These are phyloP conservation scores for Proales similis DNA, from an alignment of 1,140 invertebrate species.

Conservation along the genomic window DNA sequence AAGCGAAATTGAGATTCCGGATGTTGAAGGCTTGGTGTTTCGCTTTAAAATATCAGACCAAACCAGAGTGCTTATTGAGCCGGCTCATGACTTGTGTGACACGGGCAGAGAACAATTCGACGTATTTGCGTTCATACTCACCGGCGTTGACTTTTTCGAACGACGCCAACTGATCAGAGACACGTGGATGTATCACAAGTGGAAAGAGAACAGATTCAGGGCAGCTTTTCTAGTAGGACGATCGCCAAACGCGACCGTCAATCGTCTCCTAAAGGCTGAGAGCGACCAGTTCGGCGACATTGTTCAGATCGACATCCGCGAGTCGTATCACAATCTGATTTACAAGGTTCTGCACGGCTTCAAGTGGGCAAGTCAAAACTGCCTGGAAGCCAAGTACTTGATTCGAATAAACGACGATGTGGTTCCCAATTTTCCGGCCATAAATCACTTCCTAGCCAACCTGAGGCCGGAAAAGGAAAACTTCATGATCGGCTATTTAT, in stretches of 20 bases:
- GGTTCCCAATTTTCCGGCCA: not conserved
- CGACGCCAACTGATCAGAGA: not conserved
- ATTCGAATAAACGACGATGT: conserved; percentile 19
- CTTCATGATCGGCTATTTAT: too few species aligned
- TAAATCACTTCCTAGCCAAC: not conserved
- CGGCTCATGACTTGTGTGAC: too few species aligned
- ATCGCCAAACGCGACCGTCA: conserved; percentile 2
- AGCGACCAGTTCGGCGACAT: conserved; percentile 40
- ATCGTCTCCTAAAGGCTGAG: conserved; percentile 35
- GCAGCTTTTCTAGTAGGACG: conserved; percentile 39
- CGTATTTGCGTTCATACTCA: too few species aligned
- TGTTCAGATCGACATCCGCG: conserved; percentile 40
- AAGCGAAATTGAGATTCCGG: too few species aligned
- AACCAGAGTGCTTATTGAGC: too few species aligned
- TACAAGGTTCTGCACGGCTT: conserved; percentile 1
- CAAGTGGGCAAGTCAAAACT: not conserved
- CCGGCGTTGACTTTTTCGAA: not conserved
- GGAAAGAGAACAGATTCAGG: not conserved
- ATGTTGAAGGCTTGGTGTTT: too few species aligned
- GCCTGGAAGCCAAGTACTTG: not conserved
- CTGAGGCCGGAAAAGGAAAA: too few species aligned
- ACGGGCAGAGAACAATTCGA: too few species aligned
- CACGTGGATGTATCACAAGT: not conserved
- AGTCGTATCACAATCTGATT: conserved; percentile 5
- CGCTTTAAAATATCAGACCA: too few species aligned